Percentiles rank a stretch among this genome's conserved stretches.
Conservation (phyloP, 2,113 vertebrate genomes). For the Pelusios castaneus region DNA sequence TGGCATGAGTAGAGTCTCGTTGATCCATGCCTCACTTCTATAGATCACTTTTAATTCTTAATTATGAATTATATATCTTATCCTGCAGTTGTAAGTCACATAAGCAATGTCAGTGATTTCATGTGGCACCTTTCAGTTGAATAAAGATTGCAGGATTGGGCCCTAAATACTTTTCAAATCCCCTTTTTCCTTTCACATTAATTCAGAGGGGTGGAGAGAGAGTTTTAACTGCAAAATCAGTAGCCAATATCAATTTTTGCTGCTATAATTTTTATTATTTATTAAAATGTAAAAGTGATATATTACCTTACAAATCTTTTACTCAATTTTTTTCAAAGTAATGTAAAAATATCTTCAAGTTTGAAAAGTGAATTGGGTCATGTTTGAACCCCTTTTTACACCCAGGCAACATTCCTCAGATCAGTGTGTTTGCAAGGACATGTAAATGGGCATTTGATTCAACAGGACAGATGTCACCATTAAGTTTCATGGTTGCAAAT, state of each 20-base stretch:
- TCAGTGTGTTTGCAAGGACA: slow-evolving; percentile 4
- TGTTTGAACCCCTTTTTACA: not conserved
- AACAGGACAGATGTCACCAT: not conserved
- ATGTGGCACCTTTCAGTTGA: not conserved
- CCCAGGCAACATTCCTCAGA: not conserved
- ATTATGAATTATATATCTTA: not conserved
- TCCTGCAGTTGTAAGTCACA: not conserved
- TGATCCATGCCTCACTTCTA: not conserved
- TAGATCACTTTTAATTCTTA: not conserved
- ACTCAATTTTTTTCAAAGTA: not conserved
- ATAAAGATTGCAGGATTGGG: not conserved
- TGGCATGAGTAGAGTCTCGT: not conserved
- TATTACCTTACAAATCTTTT: not conserved
- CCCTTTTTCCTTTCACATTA: not conserved
- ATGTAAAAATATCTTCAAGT: not conserved
- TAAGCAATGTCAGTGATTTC: not conserved
- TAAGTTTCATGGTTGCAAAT: not conserved
- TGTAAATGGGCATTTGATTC: slow-evolving; percentile 34
- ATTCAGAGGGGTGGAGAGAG: not conserved
- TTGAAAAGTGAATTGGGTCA: not conserved
- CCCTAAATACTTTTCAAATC: not conserved
- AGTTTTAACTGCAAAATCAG: not conserved
- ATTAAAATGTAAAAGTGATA: not conserved
- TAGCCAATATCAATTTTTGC: not conserved
- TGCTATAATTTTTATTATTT: not conserved